Conservation (phyloP, 1,140 invertebrate species). For the Philotrypesis tridentata region DNA sequence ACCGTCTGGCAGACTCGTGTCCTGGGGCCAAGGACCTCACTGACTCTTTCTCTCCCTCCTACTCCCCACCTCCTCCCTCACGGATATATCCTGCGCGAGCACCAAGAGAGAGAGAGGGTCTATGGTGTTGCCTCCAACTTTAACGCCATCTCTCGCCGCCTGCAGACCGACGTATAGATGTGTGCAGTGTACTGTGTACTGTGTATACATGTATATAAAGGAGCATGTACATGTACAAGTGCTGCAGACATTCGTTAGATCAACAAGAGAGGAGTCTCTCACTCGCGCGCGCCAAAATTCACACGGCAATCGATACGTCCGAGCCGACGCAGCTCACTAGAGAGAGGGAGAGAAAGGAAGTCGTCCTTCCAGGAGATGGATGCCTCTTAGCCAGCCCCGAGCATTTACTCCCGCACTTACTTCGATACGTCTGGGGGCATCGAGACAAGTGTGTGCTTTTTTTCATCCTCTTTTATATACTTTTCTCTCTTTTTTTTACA, state of each 20-base stretch:
- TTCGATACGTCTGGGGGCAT: background rate
- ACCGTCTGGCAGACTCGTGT: conserved; percentile 64
- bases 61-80: too few species aligned
- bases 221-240: too few species aligned
- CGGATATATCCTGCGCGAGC: conserved; percentile 41
- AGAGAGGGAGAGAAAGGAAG: conserved; percentile 23
- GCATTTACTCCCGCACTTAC: conserved; percentile 17
- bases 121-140: background rate
- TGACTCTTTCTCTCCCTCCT: background rate
- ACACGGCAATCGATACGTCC: conserved; percentile 43
- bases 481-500: background rate
- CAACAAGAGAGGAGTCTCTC: conserved; percentile 21
- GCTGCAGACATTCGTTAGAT: conserved; percentile 44
- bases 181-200: background rate
- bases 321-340: background rate
- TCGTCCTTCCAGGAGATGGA: conserved; percentile 28
- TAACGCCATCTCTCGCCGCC: background rate
- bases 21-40: conserved; percentile 69
- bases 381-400: background rate
- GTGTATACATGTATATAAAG: too few species aligned
- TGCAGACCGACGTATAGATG: background rate
- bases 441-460: background rate
- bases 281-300: conserved; percentile 38
- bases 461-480: background rate
- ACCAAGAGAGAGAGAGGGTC: background rate